These are phyloP conservation scores for Halesus radiatus DNA, from an alignment of 1,140 invertebrate species.

Conservation along the genomic window DNA sequence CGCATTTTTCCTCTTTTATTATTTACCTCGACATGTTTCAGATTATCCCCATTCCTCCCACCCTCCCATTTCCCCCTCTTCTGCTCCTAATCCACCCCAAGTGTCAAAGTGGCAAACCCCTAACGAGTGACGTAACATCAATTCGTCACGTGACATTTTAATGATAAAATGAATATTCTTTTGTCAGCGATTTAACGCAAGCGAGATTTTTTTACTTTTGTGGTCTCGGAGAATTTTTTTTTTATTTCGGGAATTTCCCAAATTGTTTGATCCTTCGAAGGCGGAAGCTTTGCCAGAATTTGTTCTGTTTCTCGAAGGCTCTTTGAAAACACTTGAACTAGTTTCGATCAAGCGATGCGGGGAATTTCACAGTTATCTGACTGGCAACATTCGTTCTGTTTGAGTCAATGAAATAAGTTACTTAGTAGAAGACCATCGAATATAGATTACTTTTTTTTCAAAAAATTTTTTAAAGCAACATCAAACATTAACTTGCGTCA, in stretches of 20 bases:
- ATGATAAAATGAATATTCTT: slow-evolving; percentile 21
- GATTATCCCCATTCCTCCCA: not conserved
- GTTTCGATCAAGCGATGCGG: not conserved
- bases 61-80: too few species aligned
- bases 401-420: not conserved
- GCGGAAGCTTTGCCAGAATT: not conserved
- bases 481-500: too few species aligned
- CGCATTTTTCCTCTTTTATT: slow-evolving; percentile 20
- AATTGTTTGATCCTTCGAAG: not conserved
- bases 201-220: not conserved
- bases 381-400: not conserved
- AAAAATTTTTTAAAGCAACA: too few species aligned
- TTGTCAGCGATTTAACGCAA: slow-evolving; percentile 12
- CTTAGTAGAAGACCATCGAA: not conserved
- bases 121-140: slow-evolving; percentile 24
- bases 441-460: not conserved
- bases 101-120: slow-evolving; percentile 14
- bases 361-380: slow-evolving; percentile 4
- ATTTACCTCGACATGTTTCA: slow-evolving; percentile 25
- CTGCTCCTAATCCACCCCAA: too few species aligned
- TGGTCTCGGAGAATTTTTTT: not conserved
- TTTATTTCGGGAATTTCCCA: not conserved
- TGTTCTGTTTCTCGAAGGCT: slow-evolving; percentile 3
- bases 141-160: slow-evolving; percentile 29
- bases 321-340: slow-evolving; percentile 10